These are phyloP conservation scores for Lates japonicus DNA, from an alignment of 2,797 vertebrate species.

Conservation along the genomic window DNA sequence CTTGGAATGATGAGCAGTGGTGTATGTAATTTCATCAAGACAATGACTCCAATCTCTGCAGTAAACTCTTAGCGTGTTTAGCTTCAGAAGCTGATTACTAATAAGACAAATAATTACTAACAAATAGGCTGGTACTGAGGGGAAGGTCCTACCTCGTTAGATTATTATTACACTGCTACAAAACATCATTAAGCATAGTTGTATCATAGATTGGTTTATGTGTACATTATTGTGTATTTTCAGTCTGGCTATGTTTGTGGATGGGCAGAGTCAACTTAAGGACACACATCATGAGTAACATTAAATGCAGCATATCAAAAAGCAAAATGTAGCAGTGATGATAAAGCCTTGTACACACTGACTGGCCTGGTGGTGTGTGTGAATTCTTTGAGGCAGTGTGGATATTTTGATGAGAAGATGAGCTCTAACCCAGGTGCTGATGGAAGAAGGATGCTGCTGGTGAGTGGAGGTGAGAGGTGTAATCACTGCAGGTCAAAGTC, in stretches of 20 bases:
- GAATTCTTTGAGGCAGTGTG: background rate
- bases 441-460: slow-evolving; percentile 27
- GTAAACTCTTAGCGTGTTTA: slow-evolving; percentile 36
- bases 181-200: slow-evolving; percentile 37
- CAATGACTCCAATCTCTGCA: slow-evolving; percentile 56
- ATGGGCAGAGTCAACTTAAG: background rate
- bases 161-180: slow-evolving; percentile 20
- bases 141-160: slow-evolving; percentile 32
- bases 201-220: background rate
- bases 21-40: slow-evolving; percentile 73
- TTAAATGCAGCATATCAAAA: background rate
- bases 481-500: slow-evolving; percentile 33
- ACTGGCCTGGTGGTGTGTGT: background rate
- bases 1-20: slow-evolving; percentile 44
- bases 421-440: background rate
- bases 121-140: slow-evolving; percentile 25
- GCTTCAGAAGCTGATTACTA: slow-evolving; percentile 45
- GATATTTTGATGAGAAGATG: background rate
- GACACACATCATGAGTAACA: background rate
- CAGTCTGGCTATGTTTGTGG: background rate
- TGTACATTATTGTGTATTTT: background rate
- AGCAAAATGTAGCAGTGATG: slow-evolving; percentile 4
- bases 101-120: slow-evolving; percentile 69
- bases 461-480: slow-evolving; percentile 36
- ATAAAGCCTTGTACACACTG: background rate